Evolutionary conservation across 1,140 invertebrate genomes (phyloP).

Genomic region (Pygmarrhopalites habei): DNA sequence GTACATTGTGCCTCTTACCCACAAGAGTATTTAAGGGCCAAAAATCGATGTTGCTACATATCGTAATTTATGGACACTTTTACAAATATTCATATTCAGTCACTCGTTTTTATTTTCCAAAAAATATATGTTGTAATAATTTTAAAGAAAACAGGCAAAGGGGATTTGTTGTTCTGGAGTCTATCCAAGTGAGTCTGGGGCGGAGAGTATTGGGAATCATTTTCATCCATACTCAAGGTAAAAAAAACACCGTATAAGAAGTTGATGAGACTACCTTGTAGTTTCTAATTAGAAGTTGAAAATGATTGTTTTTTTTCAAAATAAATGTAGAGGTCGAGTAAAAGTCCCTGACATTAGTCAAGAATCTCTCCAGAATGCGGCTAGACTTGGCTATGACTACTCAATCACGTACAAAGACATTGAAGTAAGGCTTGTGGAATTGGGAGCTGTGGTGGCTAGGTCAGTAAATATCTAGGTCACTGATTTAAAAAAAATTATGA

Average conservation of each 20-base stretch:
- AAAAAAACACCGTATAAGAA: no score
- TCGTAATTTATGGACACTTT: no score
- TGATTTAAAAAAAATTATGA: no score
- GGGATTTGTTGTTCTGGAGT: conserved; percentile 27
- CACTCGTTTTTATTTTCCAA: no score
- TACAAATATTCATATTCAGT: no score
- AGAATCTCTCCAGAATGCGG: conserved; percentile 19
- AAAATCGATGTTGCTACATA: conserved; percentile 25
- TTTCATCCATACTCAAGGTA: conserved; percentile 32
- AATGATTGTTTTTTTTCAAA: no score
- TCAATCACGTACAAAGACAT: conserved; percentile 16
- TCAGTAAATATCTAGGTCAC: no score
- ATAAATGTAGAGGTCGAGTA: conserved; percentile 11
- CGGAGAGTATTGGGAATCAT: conserved; percentile 14
- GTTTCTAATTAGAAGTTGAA: no score
- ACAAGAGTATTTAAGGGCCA: conserved; percentile 12
- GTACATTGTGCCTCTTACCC: conserved; percentile 29
- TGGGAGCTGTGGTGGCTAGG: conserved; percentile 19
- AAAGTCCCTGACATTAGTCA: conserved; percentile 20
- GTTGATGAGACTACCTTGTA: no score
- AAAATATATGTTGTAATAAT: no score
- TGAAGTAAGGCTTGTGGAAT: conserved; percentile 25
- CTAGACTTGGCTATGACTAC: conserved; percentile 20
- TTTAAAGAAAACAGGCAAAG: conserved; percentile 11
- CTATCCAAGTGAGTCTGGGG: conserved; percentile 5